Evolutionary conservation across 2,888 invertebrate genomes (phyloP), one percentile per base, ranked within the genome.

Genomic region (Sarcophaga caerulescens): DNA sequence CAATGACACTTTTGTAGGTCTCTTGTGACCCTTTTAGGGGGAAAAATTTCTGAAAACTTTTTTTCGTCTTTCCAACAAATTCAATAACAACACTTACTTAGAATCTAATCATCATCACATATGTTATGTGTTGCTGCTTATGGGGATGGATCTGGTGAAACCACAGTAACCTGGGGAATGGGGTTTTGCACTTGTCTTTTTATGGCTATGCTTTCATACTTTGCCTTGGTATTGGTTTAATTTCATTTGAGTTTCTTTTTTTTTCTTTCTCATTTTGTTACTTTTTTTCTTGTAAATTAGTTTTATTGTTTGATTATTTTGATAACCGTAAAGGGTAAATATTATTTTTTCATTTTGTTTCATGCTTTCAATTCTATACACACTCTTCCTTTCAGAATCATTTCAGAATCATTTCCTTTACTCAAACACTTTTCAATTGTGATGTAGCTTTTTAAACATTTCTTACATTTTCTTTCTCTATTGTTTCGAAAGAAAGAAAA

Each of bases 301-400:
- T 57, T 81, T 75, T 81, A 70, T 81, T 69, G 68, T 82, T 52
- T 75, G 81, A 81, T 76, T 82, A 81, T 76, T 76, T 76, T 69
- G 35, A 76, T 70, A 81, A 70, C 76, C 76, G 70, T 66, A 82
- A 76, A 82, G 76, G 71, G 76, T 82, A 82, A 71, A 82, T 81
- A 81, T 70, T 76, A 57, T 71, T 75, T 52, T 75, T 65, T 65
- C 35, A 57, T 66, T 75, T 65, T 57, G 11, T 35, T 17, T 63
- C 63, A 35, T 25, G 23, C 47, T 63, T 75, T 63, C 63, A 52
- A 52, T 75, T 63, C 47, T 75, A 44, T 25, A 25, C 35, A 35
- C 10, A 52, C 14, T 1, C 14, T 19, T n/a, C 44, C 57, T 59
- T 59, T 57, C 45, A 44, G 62, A 25, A 59, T 23, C 57, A 59